phyloP scores from a whole-genome alignment of 92 coral and sea anemone species.

The Isaurus tuberculatus region DNA sequence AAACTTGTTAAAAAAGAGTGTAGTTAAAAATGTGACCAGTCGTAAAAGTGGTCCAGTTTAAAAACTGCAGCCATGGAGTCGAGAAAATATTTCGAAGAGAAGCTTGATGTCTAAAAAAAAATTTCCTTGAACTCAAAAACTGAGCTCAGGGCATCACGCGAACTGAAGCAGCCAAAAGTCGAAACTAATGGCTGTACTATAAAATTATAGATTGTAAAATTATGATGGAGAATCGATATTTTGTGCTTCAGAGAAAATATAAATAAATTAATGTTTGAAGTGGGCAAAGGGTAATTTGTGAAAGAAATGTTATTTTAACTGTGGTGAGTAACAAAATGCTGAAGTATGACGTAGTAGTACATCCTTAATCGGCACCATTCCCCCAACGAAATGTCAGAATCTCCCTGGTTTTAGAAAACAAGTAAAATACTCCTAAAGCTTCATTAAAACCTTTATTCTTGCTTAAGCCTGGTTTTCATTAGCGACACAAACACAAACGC shows the following conservation, averaged over 20 bases:
- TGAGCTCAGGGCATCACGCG: slow-evolving; percentile 9
- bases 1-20: slow-evolving; percentile 30
- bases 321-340: too few species aligned
- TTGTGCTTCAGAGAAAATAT: slow-evolving; percentile 75
- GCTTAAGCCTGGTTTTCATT: too few species aligned
- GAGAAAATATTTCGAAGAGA: slow-evolving; percentile 14
- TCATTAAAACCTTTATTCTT: too few species aligned
- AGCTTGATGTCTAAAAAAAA: slow-evolving; percentile 1
- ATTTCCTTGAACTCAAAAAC: slow-evolving; percentile 28
- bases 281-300: not conserved
- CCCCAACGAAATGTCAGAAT: too few species aligned
- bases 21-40: slow-evolving; percentile 35
- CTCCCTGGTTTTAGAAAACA: too few species aligned
- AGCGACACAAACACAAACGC: too few species aligned
- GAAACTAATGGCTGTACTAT: slow-evolving; percentile 62
- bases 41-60: not conserved
- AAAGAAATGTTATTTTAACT: too few species aligned
- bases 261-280: slow-evolving; percentile 80
- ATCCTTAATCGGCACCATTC: too few species aligned
- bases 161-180: slow-evolving; percentile 31
- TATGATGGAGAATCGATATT: slow-evolving; percentile 70
- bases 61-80: slow-evolving; percentile 29
- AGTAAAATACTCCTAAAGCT: too few species aligned
- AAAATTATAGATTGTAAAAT: slow-evolving; percentile 67
- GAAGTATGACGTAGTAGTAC: too few species aligned